Conservation (phyloP, 2,888 invertebrate species). For the Oithona nana region DNA sequence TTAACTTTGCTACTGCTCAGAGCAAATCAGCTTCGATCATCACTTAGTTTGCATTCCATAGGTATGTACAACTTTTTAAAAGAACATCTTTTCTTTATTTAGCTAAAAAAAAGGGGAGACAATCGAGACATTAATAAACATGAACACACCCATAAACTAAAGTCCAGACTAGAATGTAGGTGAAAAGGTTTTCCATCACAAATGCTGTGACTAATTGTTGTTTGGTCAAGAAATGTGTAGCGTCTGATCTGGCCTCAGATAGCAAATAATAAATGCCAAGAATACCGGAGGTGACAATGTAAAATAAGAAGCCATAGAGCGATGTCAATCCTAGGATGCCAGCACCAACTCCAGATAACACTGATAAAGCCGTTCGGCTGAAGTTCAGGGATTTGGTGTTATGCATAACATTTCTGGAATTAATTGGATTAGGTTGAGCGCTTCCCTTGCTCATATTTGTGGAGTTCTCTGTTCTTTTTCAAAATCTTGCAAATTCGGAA, state of each 20-base stretch:
- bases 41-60: no score
- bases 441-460: no score
- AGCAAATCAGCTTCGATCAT: no score
- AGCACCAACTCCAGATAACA: constrained; percentile 3
- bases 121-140: constrained; percentile 11
- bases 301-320: constrained; percentile 11
- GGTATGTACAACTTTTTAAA: no score
- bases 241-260: background rate
- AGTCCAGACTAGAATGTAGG: constrained; percentile 14
- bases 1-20: no score
- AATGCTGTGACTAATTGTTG: constrained; percentile 7
- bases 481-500: no score
- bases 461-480: no score
- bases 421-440: constrained; percentile 8
- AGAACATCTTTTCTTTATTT: no score
- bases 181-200: constrained; percentile 13
- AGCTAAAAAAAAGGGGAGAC: no score
- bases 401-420: constrained; percentile 8
- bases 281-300: constrained; percentile 2
- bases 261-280: constrained; percentile 7
- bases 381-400: constrained; percentile 10
- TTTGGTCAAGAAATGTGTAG: constrained; percentile 3
- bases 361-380: background rate
- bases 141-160: constrained; percentile 13
- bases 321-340: constrained; percentile 13